These are phyloP conservation scores for Malurus splendens DNA, from an alignment of 2,797 vertebrate genomes.

Conservation along the genomic window DNA sequence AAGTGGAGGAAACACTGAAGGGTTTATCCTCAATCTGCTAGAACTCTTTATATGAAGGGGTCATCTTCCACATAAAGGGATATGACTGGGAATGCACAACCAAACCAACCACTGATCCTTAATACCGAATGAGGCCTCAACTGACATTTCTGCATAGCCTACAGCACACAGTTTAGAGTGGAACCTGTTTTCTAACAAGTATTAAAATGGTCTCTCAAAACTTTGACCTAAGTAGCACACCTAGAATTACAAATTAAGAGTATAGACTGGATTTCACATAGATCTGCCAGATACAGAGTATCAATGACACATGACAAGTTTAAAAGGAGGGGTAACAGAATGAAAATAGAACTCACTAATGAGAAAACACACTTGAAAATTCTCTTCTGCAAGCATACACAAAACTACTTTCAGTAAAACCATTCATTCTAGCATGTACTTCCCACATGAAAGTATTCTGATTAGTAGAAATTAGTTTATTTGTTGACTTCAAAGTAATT, in stretches of 20 bases:
- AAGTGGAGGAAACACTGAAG: not conserved
- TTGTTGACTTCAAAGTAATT: not conserved
- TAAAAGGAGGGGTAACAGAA: not conserved
- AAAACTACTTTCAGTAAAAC: not conserved
- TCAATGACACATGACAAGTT: not conserved
- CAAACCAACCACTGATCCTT: fast-evolving
- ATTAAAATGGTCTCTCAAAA: not conserved
- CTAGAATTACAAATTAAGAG: not conserved
- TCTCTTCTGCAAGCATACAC: not conserved
- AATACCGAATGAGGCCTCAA: not conserved
- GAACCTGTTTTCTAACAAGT: not conserved
- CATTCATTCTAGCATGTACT: not conserved
- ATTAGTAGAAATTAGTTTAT: not conserved
- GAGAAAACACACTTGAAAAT: not conserved
- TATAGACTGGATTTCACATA: not conserved
- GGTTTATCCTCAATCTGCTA: not conserved
- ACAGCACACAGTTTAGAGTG: fast-evolving
- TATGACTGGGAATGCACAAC: not conserved
- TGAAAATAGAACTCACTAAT: not conserved
- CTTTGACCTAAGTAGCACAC: not conserved
- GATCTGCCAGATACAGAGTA: not conserved
- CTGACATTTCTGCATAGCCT: not conserved
- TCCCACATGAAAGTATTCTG: not conserved
- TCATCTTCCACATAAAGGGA: not conserved
- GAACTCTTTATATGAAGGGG: not conserved